Evolutionary conservation across 2,888 invertebrate genomes (phyloP).

Genomic region (Dyspetes luteomarginatus): DNA sequence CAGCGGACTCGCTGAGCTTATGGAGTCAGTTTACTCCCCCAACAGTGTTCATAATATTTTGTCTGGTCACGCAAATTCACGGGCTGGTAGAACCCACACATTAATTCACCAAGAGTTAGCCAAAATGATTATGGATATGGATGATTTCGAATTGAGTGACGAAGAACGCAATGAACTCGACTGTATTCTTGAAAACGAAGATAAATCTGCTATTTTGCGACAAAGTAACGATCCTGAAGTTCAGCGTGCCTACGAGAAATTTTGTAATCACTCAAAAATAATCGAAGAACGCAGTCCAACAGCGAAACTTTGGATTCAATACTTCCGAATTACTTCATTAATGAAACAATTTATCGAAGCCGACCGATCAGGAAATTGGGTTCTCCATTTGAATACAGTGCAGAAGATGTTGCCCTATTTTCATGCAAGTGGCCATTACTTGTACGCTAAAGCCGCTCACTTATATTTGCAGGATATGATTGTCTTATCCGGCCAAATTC

Average conservation of each 20-base stretch:
- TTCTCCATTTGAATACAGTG: conserved; percentile 13
- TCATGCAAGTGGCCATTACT: conserved; percentile 72
- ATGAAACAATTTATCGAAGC: conserved; percentile 27
- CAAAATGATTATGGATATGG: conserved; percentile 15
- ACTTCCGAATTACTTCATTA: conserved; percentile 17
- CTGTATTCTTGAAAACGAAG: background rate
- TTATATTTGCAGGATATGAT: conserved; percentile 82
- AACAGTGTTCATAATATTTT: conserved; percentile 40
- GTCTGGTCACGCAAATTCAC: background rate
- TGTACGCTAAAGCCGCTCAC: conserved; percentile 77
- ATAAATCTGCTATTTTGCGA: too few relatives aligned
- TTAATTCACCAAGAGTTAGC: conserved; percentile 8
- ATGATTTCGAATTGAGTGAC: conserved; percentile 6
- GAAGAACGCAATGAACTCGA: conserved; percentile 20
- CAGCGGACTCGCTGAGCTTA: conserved; percentile 33
- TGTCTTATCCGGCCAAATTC: too few relatives aligned
- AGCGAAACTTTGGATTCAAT: conserved; percentile 20
- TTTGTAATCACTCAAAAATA: too few relatives aligned
- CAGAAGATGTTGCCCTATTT: conserved; percentile 71
- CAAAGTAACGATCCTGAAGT: background rate
- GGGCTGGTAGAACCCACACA: conserved; percentile 8
- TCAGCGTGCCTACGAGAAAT: conserved; percentile 2
- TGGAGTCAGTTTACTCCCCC: conserved; percentile 31
- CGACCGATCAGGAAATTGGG: conserved; percentile 26
- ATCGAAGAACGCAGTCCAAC: too few relatives aligned